These are phyloP conservation scores for Acropora yongei DNA, from an alignment of 64 coral and sea anemone species.

Conservation along the genomic window DNA sequence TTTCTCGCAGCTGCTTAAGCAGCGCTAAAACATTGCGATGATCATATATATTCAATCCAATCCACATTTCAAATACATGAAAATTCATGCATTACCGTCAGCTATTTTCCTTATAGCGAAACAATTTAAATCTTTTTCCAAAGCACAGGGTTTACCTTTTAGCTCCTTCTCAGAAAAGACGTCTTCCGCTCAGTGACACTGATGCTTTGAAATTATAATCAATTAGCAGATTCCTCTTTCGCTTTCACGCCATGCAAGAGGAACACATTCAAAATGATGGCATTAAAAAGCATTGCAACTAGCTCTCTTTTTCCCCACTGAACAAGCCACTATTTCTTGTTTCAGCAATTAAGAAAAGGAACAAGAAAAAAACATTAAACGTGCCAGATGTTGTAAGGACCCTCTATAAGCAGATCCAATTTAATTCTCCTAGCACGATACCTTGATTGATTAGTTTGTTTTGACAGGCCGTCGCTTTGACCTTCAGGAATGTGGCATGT, in stretches of 20 bases:
- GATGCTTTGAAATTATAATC: not conserved
- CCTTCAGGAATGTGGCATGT: not conserved
- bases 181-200: not conserved
- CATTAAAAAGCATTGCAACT: not conserved
- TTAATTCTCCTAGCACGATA: not conserved
- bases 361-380: not conserved
- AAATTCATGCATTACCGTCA: no score
- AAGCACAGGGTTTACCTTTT: not conserved
- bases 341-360: not conserved
- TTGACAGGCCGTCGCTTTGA: not conserved
- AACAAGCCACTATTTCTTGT: not conserved
- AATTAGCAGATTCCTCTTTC: not conserved
- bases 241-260: not conserved
- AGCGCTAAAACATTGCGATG: no score
- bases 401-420: conserved; percentile 3
- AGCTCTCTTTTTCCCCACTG: not conserved
- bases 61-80: no score
- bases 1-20: no score
- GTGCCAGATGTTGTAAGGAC: not conserved
- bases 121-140: no score
- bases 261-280: not conserved
- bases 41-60: no score
- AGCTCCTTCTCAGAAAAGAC: not conserved
- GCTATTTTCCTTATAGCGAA: no score
- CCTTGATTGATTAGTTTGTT: not conserved